Evolutionary conservation across 2,113 vertebrate species (phyloP), one percentile per base, ranked within the genome.

Genomic region (Lophochroa leadbeateri): DNA sequence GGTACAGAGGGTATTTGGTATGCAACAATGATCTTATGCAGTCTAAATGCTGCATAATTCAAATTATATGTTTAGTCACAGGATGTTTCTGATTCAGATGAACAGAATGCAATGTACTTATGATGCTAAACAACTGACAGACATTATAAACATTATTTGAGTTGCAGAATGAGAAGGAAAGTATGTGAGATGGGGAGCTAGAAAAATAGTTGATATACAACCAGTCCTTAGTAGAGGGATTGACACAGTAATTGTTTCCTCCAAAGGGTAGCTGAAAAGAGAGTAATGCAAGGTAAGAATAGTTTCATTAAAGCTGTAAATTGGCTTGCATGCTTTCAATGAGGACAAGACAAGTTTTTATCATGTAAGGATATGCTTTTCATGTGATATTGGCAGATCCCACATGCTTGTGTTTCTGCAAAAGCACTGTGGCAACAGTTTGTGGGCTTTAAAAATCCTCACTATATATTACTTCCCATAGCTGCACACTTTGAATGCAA

Each of bases 21-120:
- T 85, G 92, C 82, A 91, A 77, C 53, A 85, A 37, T 53, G 65
- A 86, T 64, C 53, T 81, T 83, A 46, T 39, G 18, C 41, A 88
- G 80, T 83, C 71, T 89, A 89, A 88, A 82, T 75, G 65, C 35
- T 91, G 69, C 55, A 89, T 92, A 92, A 94, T 83, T 88, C 82
- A 95, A 88, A 93, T 89, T 88, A 70, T 67, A 67, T 91, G 52
- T 92, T 94, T 96, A 92, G 83, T 92, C 72, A 92, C 65, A 78
- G 60, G 60, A 60, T 68, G 50, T 82, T 94, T 82, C 85, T 91
- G 39, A 83, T 88, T 91, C 72, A 79, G 60, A 74, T 71, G 64
- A 86, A 68, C 65, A 96, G 72, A 91, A 91, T 78, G 55, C 39
- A 81, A n/a, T 15, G 23, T 64, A 52, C 9, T 85, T 55, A 18